Base-by-base conservation (phyloP, 2,888 invertebrate genomes). In the Ernsta delagoae region DNA sequence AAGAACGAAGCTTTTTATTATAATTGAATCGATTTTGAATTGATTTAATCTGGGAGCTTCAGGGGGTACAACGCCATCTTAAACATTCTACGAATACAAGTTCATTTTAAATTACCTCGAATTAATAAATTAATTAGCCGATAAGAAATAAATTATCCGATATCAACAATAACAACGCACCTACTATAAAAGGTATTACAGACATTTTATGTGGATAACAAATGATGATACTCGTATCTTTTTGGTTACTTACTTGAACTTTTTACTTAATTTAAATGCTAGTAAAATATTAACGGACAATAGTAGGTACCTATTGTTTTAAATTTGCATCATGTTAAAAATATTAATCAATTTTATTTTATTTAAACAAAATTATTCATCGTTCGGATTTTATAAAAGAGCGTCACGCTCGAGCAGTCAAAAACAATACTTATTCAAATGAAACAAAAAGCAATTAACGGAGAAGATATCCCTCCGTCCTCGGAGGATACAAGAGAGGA, bases 361-460 rank as follows among this genome's bases (percentile, higher is more conserved):
- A 86, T 88, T 86, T 86, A 81, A 83, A 81, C 82, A 84, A 87
- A 73, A 88, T 87, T 89, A 92, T 91, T 91, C 91, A 92, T 91
- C 83, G 83, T 76, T 71, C 80, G 81, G 87, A 87, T 90, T 90
- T 88, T 86, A 88, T 86, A 88, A 89, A 91, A 88, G 79, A 75
- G 73, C 87, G 81, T 87, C 81, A 86, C 89, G 90, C 88, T 87
- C 77, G 86, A 89, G 83, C 89, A 92, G 90, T 92, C 91, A 92
- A 92, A 92, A 92, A 92, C 92, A 92, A 92, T 91, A 92, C 91
- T 93, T 92, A 92, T 92, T 93, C 90, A 92, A 92, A 92, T 90
- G 89, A 92, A 92, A 92, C 92, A 93, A 92, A 92, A 92, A 92
- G 91, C 92, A 93, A 93, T 92, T 92, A 92, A 92, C 92, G 86